Evolutionary conservation across 2,797 vertebrate species (phyloP).

Genomic region (Urocyon cinereoargenteus): DNA sequence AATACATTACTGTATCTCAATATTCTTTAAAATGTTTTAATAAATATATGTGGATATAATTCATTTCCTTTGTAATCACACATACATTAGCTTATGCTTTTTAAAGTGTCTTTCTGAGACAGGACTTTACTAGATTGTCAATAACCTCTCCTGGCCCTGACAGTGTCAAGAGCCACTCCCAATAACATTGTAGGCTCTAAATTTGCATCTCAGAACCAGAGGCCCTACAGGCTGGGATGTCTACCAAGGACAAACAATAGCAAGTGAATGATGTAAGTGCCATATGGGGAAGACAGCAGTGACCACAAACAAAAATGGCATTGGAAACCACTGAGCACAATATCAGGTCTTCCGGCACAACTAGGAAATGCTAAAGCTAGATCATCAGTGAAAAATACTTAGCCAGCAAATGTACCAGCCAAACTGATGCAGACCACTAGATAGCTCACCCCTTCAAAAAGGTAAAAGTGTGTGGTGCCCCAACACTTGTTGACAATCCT

Average conservation of each 20-base stretch:
- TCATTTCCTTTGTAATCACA: conserved; percentile 17
- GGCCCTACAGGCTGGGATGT: not conserved
- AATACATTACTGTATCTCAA: not conserved
- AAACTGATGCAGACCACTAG: not conserved
- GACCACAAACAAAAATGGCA: not conserved
- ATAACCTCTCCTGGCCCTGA: not conserved
- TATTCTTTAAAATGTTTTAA: conserved; percentile 18
- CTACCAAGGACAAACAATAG: not conserved
- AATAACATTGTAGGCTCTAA: not conserved
- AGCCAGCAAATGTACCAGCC: not conserved
- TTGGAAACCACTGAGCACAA: not conserved
- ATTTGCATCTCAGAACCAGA: not conserved
- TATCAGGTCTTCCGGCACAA: not conserved
- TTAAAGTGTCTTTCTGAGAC: conserved; percentile 2
- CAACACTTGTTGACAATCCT: not conserved
- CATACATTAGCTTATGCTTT: not conserved
- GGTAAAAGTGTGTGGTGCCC: not conserved
- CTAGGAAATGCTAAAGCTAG: not conserved
- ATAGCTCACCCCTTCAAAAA: not conserved
- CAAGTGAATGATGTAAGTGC: not conserved
- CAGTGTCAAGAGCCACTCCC: not conserved
- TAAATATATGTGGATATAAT: not conserved
- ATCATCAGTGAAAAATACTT: not conserved
- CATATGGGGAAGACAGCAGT: accelerated
- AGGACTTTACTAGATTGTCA: not conserved